Evolutionary conservation across 2,113 vertebrate species (phyloP).

Genomic region (Galeopterus variegatus): DNA sequence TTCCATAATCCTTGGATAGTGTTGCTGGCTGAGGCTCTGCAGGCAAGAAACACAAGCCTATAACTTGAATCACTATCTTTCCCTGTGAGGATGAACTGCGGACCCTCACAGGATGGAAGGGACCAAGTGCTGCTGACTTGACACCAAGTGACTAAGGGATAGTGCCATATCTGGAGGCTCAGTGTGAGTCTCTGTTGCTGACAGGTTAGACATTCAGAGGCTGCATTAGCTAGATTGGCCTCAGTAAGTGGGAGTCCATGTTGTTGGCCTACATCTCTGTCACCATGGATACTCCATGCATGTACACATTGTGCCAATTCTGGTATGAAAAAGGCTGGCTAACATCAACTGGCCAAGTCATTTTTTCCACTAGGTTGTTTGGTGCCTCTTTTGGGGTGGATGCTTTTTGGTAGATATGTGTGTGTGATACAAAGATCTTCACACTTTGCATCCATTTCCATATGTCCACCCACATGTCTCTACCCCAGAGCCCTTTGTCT

Average conservation of each 20-base stretch:
- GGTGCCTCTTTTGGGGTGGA: neutral
- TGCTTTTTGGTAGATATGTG: slow-evolving; percentile 43
- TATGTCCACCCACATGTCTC: neutral
- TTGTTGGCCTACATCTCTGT: neutral
- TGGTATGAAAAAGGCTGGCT: neutral
- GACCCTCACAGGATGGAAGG: neutral
- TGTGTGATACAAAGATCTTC: neutral
- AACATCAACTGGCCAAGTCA: neutral
- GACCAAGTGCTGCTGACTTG: neutral
- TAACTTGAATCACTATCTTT: neutral
- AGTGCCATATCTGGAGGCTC: neutral
- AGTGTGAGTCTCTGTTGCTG: neutral
- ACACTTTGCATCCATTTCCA: neutral
- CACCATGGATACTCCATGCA: neutral
- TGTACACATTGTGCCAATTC: neutral
- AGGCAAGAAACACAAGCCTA: slow-evolving; percentile 9
- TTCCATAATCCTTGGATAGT: neutral
- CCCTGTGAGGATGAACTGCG: neutral
- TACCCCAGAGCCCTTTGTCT: neutral
- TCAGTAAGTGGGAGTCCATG: neutral
- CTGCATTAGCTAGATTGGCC: neutral
- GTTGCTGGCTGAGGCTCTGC: neutral
- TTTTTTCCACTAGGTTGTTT: slow-evolving; percentile 17
- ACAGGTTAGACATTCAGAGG: neutral
- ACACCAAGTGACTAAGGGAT: neutral